Base-by-base conservation (phyloP, 35 echinoderm and acorn worm genomes). In the Lytechinus variegatus region DNA sequence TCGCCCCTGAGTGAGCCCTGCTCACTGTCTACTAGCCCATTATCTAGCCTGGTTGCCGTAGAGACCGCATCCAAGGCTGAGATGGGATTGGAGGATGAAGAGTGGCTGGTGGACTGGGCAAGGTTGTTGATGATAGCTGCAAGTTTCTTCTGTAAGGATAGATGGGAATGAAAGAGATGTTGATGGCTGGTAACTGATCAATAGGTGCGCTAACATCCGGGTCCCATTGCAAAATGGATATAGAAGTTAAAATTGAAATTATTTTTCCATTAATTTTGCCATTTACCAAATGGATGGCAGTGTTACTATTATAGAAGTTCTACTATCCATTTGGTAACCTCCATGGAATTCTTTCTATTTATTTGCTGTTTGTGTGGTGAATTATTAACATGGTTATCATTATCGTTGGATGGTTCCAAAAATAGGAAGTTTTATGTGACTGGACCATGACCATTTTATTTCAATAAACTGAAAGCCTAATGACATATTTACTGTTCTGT, bases 71-170 rank as follows among this genome's bases (percentile, higher is more conserved):
- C 92, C 53, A 93, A 54, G 54, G 92, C 92, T 27, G 92, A 93
- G 53, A 93, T 10, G 53, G 92, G 24, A 27, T 27, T n/a, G 53
- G 53, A 93, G 53, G 55, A 57, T 24, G n/a, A 27, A 54, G 53
- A 54, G n/a, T 55, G n/a, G 24, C 54, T 93, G 52, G 92, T 24
- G 11, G 52, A 57, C 13, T 57, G 52, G 54, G 92, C 28, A 12
- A 93, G 92, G 92, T 54, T 93, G 13, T 33, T 53, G 52, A 93
- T 93, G 92, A 93, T 93, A 54, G 92, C 92, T 24, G 92, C 92
- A 54, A 93, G 54, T 54, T 93, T 93, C 54, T 57, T 93, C 92
- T 93, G 54, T 19, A 27, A 54, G 53, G 54, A 24, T 14, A 57
- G 53, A 57, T 57, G 55, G 24, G 11, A 10, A 90, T 9, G 52